Conservation (phyloP, 1,140 invertebrate species). For the Ceratina australensis region DNA sequence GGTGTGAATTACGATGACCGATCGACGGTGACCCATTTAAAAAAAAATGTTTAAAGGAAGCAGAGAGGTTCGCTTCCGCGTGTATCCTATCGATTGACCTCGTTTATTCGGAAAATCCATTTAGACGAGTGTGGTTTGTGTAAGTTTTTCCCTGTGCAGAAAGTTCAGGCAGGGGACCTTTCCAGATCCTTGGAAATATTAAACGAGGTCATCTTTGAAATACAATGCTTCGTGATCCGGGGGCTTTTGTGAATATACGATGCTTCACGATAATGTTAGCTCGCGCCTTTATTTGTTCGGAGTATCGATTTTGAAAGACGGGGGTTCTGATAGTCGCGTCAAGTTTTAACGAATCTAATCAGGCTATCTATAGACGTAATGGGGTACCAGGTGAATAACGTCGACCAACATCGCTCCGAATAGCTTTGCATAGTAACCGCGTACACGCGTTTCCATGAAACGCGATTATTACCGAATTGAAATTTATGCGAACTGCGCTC, state of each 20-base stretch:
- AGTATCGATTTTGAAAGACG: background rate
- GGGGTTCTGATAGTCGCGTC: background rate
- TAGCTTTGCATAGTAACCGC: no score
- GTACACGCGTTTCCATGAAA: no score
- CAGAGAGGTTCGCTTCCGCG: background rate
- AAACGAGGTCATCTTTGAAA: slow-evolving; percentile 3
- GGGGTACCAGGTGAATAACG: no score
- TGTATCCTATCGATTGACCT: slow-evolving; percentile 33
- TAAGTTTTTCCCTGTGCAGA: background rate
- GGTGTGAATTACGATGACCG: background rate
- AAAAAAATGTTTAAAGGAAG: slow-evolving; percentile 12
- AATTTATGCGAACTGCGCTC: no score
- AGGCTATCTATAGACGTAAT: no score
- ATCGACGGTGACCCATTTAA: slow-evolving; percentile 2
- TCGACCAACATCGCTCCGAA: no score
- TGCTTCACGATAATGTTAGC: background rate
- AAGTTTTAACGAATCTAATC: background rate
- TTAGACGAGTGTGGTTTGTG: background rate
- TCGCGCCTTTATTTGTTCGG: background rate
- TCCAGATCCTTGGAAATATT: background rate
- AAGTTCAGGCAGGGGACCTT: background rate
- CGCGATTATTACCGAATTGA: no score
- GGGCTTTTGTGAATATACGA: background rate
- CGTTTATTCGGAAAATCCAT: slow-evolving; percentile 13
- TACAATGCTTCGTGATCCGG: background rate